These are phyloP conservation scores for Amiota mariae DNA, from an alignment of 2,888 invertebrate genomes.

Conservation along the genomic window DNA sequence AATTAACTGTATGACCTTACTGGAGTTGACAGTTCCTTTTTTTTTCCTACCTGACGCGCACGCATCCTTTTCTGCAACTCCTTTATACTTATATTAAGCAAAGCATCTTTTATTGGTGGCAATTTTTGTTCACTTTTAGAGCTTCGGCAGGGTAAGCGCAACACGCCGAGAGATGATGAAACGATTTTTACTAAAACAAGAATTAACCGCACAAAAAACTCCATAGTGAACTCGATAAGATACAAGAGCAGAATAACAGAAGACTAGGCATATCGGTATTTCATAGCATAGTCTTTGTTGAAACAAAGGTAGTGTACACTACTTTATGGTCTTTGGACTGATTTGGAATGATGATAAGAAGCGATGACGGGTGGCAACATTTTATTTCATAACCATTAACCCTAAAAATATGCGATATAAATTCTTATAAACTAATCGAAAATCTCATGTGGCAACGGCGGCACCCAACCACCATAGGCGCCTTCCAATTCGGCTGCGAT, in stretches of 20 bases:
- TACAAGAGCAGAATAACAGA: too few relatives aligned
- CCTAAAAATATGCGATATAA: conserved; percentile 5
- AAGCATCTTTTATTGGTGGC: conserved; percentile 52
- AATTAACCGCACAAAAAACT: conserved; percentile 56
- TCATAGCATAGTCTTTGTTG: not conserved
- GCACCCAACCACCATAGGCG: conserved; percentile 88
- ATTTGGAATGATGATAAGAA: too few relatives aligned
- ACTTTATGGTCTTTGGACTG: too few relatives aligned
- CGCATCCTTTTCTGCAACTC: conserved; percentile 54
- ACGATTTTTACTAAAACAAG: conserved; percentile 50
- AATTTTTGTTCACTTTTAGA: conserved; percentile 25
- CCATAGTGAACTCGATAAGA: conserved; percentile 49
- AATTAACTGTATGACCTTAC: not conserved
- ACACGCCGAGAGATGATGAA: conserved; percentile 36
- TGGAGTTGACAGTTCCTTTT: not conserved
- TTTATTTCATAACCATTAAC: conserved; percentile 2
- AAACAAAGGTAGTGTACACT: too few relatives aligned
- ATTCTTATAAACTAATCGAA: conserved; percentile 1
- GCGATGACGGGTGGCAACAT: too few relatives aligned
- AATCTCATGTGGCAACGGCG: conserved; percentile 72
- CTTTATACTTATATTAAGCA: conserved; percentile 52
- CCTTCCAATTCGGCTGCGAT: conserved; percentile 86
- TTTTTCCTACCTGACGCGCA: conserved; percentile 57
- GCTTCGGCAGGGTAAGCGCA: conserved; percentile 25
- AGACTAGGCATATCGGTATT: conserved; percentile 1